Percentiles rank a stretch among this genome's conserved stretches.
phyloP scores from a whole-genome alignment of 1,140 invertebrate species.

The Littorina saxatilis region DNA sequence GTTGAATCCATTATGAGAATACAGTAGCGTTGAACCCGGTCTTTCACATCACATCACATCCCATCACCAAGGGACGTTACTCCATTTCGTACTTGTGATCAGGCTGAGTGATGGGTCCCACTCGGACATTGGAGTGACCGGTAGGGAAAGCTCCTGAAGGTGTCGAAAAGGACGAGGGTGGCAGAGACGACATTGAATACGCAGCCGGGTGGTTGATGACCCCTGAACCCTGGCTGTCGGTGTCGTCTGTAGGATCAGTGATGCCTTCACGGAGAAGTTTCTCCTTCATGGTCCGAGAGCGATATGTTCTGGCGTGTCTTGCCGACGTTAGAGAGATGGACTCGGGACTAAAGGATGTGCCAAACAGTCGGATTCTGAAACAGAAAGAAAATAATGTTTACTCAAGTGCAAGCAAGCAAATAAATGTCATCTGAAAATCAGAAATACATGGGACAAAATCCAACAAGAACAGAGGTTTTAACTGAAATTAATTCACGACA shows the following conservation, averaged over 20 bases:
- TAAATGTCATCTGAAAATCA: too few species aligned
- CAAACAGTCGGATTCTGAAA: constrained; percentile 58
- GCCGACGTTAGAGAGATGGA: constrained; percentile 55
- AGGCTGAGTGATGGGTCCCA: constrained; percentile 13
- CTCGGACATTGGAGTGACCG: constrained; percentile 73
- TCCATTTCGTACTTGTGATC: constrained; percentile 29
- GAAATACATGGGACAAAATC: too few species aligned
- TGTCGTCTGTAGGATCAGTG: constrained; percentile 53
- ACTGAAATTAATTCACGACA: neutral
- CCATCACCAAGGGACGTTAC: neutral
- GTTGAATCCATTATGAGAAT: too few species aligned
- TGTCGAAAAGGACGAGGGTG: neutral
- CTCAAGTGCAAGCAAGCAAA: neutral
- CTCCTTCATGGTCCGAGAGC: constrained; percentile 61
- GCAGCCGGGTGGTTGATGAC: constrained; percentile 43
- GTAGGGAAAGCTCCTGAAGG: constrained; percentile 63
- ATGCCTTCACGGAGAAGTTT: constrained; percentile 57
- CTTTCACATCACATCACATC: too few species aligned
- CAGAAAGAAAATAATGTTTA: constrained; percentile 15
- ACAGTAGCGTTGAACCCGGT: too few species aligned
- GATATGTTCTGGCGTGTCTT: constrained; percentile 35
- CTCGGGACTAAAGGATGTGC: constrained; percentile 58
- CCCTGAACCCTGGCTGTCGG: constrained; percentile 38
- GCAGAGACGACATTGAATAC: constrained; percentile 42
- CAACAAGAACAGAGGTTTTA: too few species aligned